Conservation (phyloP, 53 echinoderm and acorn worm species). For the Actinopyga echinites region DNA sequence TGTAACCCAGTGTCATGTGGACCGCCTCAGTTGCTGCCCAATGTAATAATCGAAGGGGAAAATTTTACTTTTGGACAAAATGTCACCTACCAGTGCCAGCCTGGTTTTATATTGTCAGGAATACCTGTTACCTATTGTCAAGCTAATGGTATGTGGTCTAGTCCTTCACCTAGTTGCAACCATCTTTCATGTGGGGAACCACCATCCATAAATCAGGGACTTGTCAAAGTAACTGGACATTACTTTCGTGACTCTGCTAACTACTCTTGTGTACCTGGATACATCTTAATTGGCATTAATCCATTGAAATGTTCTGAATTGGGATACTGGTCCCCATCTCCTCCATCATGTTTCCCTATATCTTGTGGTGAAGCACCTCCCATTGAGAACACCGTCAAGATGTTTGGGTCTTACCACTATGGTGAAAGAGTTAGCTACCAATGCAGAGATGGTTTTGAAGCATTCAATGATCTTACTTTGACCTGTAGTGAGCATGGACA, state of each 20-base stretch:
- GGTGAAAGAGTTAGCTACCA: constrained; percentile 63
- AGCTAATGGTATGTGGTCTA: constrained; percentile 63
- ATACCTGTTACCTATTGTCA: constrained; percentile 46
- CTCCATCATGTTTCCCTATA: constrained; percentile 53
- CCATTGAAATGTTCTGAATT: constrained; percentile 47
- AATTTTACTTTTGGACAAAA: not conserved
- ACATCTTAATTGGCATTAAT: constrained; percentile 54
- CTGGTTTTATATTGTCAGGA: constrained; percentile 59
- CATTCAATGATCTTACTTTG: constrained; percentile 44
- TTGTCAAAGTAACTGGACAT: constrained; percentile 15
- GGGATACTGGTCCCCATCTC: constrained; percentile 65
- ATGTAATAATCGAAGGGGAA: constrained; percentile 3
- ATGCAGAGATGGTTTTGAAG: constrained; percentile 66
- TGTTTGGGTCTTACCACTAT: constrained; percentile 32
- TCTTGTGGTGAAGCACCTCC: constrained; percentile 52
- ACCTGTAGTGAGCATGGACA: constrained; percentile 45
- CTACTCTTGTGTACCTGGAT: constrained; percentile 61
- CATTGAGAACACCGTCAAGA: constrained; percentile 25
- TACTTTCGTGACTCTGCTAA: not conserved
- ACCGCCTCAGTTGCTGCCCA: constrained; percentile 22
- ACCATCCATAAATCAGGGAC: constrained; percentile 35
- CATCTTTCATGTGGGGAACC: constrained; percentile 38
- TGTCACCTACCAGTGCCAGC: constrained; percentile 37
- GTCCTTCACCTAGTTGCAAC: constrained; percentile 14
- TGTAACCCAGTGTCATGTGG: constrained; percentile 62